phyloP scores from a whole-genome alignment of 2,888 invertebrate species.

The Caenorhabditis imperialis region DNA sequence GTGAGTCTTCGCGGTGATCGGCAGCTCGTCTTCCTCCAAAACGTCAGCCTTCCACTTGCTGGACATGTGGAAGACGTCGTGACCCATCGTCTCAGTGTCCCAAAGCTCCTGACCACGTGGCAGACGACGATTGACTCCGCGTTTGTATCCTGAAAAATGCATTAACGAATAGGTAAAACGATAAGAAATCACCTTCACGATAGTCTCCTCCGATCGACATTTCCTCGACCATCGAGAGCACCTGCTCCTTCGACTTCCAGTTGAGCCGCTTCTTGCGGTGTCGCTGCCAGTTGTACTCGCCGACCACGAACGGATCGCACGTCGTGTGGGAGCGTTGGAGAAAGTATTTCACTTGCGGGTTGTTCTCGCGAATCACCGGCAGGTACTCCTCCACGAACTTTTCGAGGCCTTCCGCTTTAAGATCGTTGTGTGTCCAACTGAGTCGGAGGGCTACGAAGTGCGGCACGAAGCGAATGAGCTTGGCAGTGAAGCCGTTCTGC shows the following conservation, averaged over 20 bases:
- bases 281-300: conserved; percentile 70
- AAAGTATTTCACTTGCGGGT: conserved; percentile 49
- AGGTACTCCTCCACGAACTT: conserved; percentile 75
- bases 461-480: conserved; percentile 66
- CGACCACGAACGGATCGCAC: conserved; percentile 76
- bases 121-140: conserved; percentile 70
- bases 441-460: conserved; percentile 72
- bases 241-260: conserved; percentile 72
- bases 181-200: conserved; percentile 58
- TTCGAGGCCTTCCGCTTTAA: conserved; percentile 74
- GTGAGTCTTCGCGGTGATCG: conserved; percentile 67
- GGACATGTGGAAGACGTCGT: conserved; percentile 72
- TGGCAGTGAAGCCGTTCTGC: conserved; percentile 65
- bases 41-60: conserved; percentile 75
- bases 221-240: conserved; percentile 76
- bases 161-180: background rate
- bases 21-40: conserved; percentile 59
- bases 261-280: conserved; percentile 66
- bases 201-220: conserved; percentile 75
- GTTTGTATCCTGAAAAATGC: conserved; percentile 55
- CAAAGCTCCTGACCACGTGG: conserved; percentile 76
- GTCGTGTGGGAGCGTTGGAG: conserved; percentile 63
- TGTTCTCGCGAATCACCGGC: conserved; percentile 69
- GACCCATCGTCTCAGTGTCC: conserved; percentile 77
- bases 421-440: conserved; percentile 73